phyloP scores from a whole-genome alignment of 2,888 invertebrate genomes.

The Oligia latruncula region DNA sequence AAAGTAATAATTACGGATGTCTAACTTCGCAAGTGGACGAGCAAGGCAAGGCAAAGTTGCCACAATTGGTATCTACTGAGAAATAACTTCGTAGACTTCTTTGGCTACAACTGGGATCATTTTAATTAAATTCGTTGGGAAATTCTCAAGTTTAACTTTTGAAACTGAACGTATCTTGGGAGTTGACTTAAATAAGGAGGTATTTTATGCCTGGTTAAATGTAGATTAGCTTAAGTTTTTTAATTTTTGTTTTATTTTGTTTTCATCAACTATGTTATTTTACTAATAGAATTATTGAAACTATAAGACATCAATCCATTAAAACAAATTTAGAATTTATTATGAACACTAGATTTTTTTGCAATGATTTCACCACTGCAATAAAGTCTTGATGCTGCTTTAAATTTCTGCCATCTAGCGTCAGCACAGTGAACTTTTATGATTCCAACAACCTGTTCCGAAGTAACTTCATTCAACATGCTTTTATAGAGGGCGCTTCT shows the following conservation, averaged over 20 bases:
- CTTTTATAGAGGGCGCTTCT: constrained; percentile 32
- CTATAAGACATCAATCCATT: background rate
- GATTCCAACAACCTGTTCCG: background rate
- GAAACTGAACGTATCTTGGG: constrained; percentile 59
- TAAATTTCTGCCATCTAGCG: constrained; percentile 43
- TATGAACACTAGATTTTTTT: background rate
- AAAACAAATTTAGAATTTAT: background rate
- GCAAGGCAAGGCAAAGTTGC: constrained; percentile 71
- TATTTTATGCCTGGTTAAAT: constrained; percentile 37
- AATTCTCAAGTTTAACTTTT: constrained; percentile 72
- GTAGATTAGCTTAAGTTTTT: constrained; percentile 6
- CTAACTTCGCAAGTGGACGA: constrained; percentile 64
- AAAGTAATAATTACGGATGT: constrained; percentile 72
- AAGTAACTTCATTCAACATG: background rate
- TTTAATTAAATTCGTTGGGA: constrained; percentile 81
- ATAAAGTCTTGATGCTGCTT: background rate
- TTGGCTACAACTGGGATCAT: constrained; percentile 73
- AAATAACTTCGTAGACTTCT: constrained; percentile 74
- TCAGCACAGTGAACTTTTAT: constrained; percentile 11
- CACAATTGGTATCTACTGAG: constrained; percentile 76
- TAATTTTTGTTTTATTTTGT: background rate
- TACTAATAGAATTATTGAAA: background rate
- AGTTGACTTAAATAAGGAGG: constrained; percentile 57
- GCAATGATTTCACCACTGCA: background rate
- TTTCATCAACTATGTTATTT: background rate